Conservation (phyloP, 2,797 vertebrate genomes). For the Bucorvus abyssinicus region DNA sequence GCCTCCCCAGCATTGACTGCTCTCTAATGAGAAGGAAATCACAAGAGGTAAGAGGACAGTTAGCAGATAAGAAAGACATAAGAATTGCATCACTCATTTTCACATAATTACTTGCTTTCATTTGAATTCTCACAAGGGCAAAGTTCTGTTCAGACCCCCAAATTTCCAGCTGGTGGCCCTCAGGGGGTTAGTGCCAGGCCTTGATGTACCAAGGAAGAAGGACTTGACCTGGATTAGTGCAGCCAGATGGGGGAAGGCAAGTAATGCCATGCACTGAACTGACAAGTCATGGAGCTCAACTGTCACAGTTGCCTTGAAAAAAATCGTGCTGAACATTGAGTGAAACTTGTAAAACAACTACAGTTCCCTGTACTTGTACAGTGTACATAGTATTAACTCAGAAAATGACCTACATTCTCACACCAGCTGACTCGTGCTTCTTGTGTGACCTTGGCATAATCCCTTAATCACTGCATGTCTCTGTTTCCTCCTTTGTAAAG, state of each 20-base stretch:
- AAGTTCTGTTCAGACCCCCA: background rate
- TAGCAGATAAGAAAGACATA: background rate
- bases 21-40: background rate
- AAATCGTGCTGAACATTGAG: background rate
- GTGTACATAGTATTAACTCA: background rate
- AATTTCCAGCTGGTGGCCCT: accelerated
- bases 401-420: background rate
- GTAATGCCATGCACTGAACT: background rate
- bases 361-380: background rate
- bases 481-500: background rate
- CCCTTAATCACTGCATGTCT: background rate
- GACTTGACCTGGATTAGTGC: background rate
- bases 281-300: background rate
- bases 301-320: background rate
- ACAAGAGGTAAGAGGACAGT: background rate
- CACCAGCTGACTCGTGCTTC: background rate
- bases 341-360: background rate
- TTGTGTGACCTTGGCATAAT: background rate
- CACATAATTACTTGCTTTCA: background rate
- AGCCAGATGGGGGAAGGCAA: background rate
- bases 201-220: background rate
- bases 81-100: background rate
- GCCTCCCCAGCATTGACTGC: background rate
- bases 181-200: background rate
- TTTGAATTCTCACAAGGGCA: background rate